Base-by-base conservation (phyloP, 23 tunicate genomes). In the Styela plicata region DNA sequence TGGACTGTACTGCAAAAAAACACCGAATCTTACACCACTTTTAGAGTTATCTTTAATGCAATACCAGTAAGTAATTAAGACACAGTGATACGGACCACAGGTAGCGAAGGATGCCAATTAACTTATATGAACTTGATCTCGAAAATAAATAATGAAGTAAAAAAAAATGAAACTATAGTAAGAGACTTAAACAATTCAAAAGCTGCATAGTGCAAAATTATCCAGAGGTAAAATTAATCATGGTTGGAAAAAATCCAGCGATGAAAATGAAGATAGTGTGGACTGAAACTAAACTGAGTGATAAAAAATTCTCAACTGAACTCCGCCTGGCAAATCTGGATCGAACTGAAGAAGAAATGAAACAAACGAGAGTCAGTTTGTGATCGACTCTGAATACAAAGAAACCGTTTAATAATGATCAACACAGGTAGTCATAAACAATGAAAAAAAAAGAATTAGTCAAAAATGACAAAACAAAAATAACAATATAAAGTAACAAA, bases 371-470 rank as follows among this genome's bases (percentile, higher is more conserved):
- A 27, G 28, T 31, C 25, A 13, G 24, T 10, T 23, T 36, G 64
- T 44, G 32, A 25, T 53, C 13, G 33, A 36, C 81, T 74, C 62
- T 74, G 44, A 84, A 52, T 44, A 83, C 83, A 83, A 74, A 74
- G 83, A 83, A 83, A 83, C 83, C 67, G 52, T 53, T 74, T 30
- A 83, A 83, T 74, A 83, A 83, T 33, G 32, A 83, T 35, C 84
- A 74, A 57, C 31, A 83, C 34, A 36, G 77, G 22, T 34, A 3
- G 22, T 25, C 24, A 5, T 21, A 70, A 25, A 24, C 79, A 73
- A 81, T 69, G 33, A 57, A 74, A 82, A 37, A 31, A 80, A 82
- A 82, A 67, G 84, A 80, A 33, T 52, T n/a, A 37, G 77, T 27
- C 16, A 33, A 16, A 24, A 71, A 71, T 36, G 77, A 34, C 77